Evolutionary conservation across 2,888 invertebrate genomes (phyloP), one percentile per base, ranked within the genome.

Genomic region (Marronus borbonicus): DNA sequence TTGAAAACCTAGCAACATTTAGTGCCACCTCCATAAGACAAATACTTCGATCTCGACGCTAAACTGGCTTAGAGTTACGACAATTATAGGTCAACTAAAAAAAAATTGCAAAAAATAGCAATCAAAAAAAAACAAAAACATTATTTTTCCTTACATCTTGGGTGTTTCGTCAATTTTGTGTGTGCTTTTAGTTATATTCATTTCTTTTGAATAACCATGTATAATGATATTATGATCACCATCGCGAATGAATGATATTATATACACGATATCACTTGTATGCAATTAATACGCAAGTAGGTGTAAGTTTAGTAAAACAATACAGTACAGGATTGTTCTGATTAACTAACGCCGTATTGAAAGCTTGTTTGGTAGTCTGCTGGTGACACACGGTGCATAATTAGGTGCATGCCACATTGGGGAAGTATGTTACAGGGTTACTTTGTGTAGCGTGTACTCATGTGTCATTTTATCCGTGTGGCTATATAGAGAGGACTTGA

Each of bases 341-440:
- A 90, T 90, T 90, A 90, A 90, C 90, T 80, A 82, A 89, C 90
- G 90, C 90, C 89, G 90, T 90, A 90, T 68, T 28, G 68, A 90
- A 82, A 82, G 81, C 84, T 80, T 77, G 70, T 49, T 50, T 50
- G 82, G 81, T 82, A 81, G 80, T 81, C 81, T 82, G 83, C 84
- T 79, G 79, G 84, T 84, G 83, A 82, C 79, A 79, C 79, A 81
- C 82, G 77, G 81, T 82, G 81, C 81, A 55, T 60, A 44, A 50
- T 28, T 78, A 80, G 80, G 83, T 82, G 82, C 82, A 80, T 82
- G 78, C 80, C 78, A 81, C 78, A 76, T 75, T 60, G 60, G 79
- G 44, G 79, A 81, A 79, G 68, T 83, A 82, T 83, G 79, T 82
- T 83, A 83, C 83, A 83, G 78, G 80, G 78, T 65, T 76, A 36